Evolutionary conservation across 2,113 vertebrate species (phyloP).

Genomic region (Rhinolophus sinicus): DNA sequence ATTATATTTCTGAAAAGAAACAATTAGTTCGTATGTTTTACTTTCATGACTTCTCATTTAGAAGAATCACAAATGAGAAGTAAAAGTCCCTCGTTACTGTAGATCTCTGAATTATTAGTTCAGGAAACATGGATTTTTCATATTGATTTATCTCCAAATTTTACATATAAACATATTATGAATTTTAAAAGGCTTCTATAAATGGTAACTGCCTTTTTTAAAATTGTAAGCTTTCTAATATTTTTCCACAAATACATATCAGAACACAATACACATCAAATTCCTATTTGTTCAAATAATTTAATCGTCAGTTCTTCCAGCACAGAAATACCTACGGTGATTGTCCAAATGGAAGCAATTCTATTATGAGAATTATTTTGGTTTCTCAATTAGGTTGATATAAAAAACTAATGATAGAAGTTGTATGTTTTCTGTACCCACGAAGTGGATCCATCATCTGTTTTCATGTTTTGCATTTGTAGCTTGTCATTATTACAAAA

Average conservation of each 20-base stretch:
- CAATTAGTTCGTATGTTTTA: neutral
- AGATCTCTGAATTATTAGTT: neutral
- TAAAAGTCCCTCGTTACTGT: neutral
- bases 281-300: neutral
- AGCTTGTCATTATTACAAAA: neutral
- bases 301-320: neutral
- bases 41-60: neutral
- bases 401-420: neutral
- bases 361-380: neutral
- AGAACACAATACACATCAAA: neutral
- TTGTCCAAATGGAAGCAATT: neutral
- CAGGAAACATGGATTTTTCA: constrained; percentile 12
- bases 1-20: neutral
- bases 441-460: neutral
- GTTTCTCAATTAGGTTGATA: neutral
- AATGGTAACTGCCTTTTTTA: neutral
- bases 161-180: neutral
- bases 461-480: neutral
- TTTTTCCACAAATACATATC: neutral
- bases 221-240: neutral
- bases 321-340: neutral
- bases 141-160: neutral
- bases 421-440: neutral
- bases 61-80: neutral
- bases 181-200: neutral